A percentile compares a stretch with the other conserved stretches of the same genome.
Conservation (phyloP, 2,113 vertebrate genomes). For the Hippoglossus stenolepis region DNA sequence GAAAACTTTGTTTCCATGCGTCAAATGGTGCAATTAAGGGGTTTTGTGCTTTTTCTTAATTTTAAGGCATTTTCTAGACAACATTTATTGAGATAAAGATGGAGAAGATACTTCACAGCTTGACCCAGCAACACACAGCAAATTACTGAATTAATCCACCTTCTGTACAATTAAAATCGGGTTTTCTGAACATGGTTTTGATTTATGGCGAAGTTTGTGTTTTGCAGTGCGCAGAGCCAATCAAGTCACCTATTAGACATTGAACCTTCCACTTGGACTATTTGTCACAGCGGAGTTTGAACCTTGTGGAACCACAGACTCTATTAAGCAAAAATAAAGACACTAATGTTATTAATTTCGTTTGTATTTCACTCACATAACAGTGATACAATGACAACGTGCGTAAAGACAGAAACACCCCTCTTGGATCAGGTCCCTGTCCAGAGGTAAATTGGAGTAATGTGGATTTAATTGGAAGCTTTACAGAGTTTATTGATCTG, state of each 20-base stretch:
- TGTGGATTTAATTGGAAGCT: background rate
- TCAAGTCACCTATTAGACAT: conserved; percentile 44
- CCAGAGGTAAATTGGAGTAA: background rate
- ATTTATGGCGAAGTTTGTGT: background rate
- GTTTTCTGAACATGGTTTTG: background rate
- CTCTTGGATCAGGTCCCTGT: background rate
- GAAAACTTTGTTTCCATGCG: background rate
- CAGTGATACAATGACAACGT: background rate
- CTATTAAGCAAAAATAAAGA: background rate
- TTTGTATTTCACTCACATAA: background rate
- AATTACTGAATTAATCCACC: background rate
- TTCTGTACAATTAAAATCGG: background rate
- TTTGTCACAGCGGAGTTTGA: conserved; percentile 44
- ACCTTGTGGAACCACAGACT: conserved; percentile 14
- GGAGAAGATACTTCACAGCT: no score
- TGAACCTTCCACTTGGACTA: conserved; percentile 43
- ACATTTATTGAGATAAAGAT: no score
- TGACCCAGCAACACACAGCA: no score
- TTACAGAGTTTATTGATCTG: background rate
- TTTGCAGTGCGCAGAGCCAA: conserved; percentile 1
- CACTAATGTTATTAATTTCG: background rate
- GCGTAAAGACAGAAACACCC: background rate
- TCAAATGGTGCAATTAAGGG: no score
- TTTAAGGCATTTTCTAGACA: no score
- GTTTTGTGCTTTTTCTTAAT: no score